Evolutionary conservation across 64 coral and sea anemone species (phyloP).

Genomic region (Exaiptasia diaphana): DNA sequence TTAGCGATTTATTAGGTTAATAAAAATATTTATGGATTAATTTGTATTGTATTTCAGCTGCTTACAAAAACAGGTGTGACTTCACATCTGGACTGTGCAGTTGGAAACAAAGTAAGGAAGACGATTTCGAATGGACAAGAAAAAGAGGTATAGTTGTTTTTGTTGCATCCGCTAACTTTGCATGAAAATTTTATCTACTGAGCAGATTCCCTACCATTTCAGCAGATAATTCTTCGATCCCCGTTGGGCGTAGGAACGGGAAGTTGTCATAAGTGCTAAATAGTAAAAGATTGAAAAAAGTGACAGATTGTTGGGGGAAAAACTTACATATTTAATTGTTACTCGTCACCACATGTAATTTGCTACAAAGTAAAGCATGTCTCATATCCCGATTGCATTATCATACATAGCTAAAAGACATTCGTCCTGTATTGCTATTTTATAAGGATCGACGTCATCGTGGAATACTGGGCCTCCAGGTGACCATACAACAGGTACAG

Average conservation of each 20-base stretch:
- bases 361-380: too few relatives aligned
- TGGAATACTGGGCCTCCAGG: slow-evolving; percentile 30
- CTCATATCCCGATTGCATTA: too few relatives aligned
- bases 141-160: slow-evolving; percentile 20
- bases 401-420: background rate
- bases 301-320: too few relatives aligned
- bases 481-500: slow-evolving; percentile 33
- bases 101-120: slow-evolving; percentile 81
- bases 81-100: slow-evolving; percentile 64
- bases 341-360: too few relatives aligned
- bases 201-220: background rate
- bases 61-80: slow-evolving; percentile 58
- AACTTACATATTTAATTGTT: too few relatives aligned
- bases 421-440: background rate
- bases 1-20: too few relatives aligned
- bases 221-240: background rate
- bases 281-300: too few relatives aligned
- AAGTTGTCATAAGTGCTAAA: too few relatives aligned
- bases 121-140: slow-evolving; percentile 79
- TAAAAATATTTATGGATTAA: background rate
- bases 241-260: too few relatives aligned
- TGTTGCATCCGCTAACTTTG: background rate
- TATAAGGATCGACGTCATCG: background rate
- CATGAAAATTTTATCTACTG: background rate
- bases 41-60: slow-evolving; percentile 17